These are phyloP conservation scores for Sprattus sprattus DNA, from an alignment of 2,113 vertebrate genomes.

Conservation along the genomic window DNA sequence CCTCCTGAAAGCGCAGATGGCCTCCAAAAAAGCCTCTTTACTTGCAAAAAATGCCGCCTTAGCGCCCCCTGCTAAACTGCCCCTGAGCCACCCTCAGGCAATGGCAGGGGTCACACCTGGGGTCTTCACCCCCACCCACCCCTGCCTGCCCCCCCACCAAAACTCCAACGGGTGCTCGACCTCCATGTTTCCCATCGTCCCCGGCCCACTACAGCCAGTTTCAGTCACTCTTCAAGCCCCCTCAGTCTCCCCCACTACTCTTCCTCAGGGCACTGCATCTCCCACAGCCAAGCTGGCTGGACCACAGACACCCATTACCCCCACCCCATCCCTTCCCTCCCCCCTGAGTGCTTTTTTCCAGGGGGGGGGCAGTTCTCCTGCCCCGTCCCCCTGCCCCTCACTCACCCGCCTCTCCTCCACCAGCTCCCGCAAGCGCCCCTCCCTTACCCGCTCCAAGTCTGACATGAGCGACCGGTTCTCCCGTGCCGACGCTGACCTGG, in stretches of 20 bases:
- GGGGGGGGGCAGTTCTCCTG: neutral
- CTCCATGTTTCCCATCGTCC: neutral
- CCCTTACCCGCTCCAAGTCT: constrained; percentile 72
- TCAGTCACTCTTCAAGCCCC: constrained; percentile 13
- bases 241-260: constrained; percentile 22
- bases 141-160: neutral
- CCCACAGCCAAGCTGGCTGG: neutral
- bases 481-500: constrained; percentile 72
- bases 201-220: neutral
- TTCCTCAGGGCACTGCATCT: neutral
- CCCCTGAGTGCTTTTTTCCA: neutral
- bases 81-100: neutral
- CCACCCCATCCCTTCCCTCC: neutral
- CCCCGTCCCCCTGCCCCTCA: constrained; percentile 61
- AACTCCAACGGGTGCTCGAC: neutral
- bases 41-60: constrained; percentile 21
- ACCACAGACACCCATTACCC: neutral
- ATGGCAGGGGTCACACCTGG: neutral
- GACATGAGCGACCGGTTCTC: constrained; percentile 74
- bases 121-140: neutral
- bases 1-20: constrained; percentile 45
- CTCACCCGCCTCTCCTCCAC: constrained; percentile 65
- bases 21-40: constrained; percentile 39
- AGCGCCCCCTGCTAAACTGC: neutral
- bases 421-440: constrained; percentile 70